phyloP scores from a whole-genome alignment of 2,888 invertebrate genomes.

The Stenolophus ochropezus region DNA sequence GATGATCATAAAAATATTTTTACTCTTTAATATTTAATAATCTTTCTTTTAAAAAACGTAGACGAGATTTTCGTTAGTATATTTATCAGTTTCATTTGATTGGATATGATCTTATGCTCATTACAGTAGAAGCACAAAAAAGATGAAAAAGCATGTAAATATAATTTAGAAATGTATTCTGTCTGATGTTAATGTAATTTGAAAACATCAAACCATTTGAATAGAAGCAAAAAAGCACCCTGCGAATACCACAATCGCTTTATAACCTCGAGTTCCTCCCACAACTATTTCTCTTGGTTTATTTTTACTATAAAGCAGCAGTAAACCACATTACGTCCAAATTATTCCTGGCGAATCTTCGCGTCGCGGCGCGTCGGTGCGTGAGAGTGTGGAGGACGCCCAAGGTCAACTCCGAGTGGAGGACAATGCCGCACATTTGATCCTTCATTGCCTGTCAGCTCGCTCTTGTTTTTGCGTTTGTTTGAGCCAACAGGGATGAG shows the following conservation, averaged over 20 bases:
- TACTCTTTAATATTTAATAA: no score
- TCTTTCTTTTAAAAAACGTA: no score
- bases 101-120: no score
- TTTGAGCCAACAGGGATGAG: background rate
- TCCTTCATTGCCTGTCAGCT: slow-evolving; percentile 16
- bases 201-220: no score
- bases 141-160: no score
- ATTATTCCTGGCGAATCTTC: background rate
- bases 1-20: no score
- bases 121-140: no score
- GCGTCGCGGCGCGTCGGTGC: background rate
- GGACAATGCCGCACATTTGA: slow-evolving; percentile 20
- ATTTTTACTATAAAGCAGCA: background rate
- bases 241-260: background rate
- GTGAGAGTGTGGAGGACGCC: slow-evolving; percentile 2
- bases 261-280: background rate
- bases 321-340: background rate
- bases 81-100: no score
- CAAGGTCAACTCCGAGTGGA: slow-evolving; percentile 7
- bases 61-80: no score
- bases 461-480: slow-evolving; percentile 22
- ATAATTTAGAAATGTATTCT: no score
- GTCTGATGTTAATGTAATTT: no score
- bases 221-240: no score
- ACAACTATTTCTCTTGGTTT: background rate